These are phyloP conservation scores for Megalopta genalis DNA, from an alignment of 1,140 invertebrate species.

Conservation along the genomic window DNA sequence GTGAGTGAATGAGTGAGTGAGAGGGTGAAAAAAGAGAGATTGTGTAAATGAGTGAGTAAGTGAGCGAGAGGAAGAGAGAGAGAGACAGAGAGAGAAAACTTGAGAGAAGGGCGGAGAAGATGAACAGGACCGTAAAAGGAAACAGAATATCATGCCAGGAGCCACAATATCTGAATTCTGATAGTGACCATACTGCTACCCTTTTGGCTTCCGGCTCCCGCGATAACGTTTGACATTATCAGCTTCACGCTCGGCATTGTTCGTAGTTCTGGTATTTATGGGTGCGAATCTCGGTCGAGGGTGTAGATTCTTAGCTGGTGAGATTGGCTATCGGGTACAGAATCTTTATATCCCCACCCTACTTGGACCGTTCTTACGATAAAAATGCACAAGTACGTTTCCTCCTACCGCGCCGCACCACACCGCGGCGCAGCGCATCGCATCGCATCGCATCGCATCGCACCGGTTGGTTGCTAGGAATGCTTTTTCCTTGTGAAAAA, in stretches of 20 bases:
- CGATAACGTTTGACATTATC: slow-evolving; percentile 46
- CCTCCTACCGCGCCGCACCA: no score
- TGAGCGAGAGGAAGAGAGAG: no score
- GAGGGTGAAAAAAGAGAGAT: not conserved
- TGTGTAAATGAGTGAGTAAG: not conserved
- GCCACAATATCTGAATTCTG: slow-evolving; percentile 56
- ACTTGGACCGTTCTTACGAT: not conserved
- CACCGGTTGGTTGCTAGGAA: not conserved
- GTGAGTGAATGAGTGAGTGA: no score
- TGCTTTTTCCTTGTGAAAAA: not conserved
- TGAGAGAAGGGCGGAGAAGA: not conserved
- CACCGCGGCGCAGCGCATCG: not conserved
- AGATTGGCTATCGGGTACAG: slow-evolving; percentile 10
- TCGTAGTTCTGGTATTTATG: slow-evolving; percentile 37
- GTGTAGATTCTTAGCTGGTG: slow-evolving; percentile 9
- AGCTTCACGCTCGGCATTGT: slow-evolving; percentile 29
- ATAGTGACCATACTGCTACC: slow-evolving; percentile 40
- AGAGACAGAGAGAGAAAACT: not conserved
- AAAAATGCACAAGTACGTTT: slow-evolving; percentile 25
- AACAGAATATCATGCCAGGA: slow-evolving; percentile 35
- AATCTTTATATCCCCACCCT: not conserved
- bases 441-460: no score
- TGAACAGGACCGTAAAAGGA: not conserved
- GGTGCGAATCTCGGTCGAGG: not conserved
- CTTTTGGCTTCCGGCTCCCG: slow-evolving; percentile 47